A percentile compares a stretch with the other conserved stretches of the same genome.
These are phyloP conservation scores for Microchirus variegatus DNA, from an alignment of 2,797 vertebrate species.

Conservation along the genomic window DNA sequence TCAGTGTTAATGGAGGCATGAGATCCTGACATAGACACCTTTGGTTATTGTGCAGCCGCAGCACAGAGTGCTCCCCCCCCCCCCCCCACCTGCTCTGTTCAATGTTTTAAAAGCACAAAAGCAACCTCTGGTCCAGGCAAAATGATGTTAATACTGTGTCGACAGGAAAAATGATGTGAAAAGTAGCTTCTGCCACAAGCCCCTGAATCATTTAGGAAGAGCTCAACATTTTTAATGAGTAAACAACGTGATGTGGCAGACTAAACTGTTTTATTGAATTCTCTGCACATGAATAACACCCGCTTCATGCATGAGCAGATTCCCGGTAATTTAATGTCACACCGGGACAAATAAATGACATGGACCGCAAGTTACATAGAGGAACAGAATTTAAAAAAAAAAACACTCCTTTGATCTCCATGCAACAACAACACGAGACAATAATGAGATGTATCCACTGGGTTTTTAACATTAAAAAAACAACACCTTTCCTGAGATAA, in stretches of 20 bases:
- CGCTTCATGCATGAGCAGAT: constrained; percentile 1
- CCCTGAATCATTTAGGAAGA: neutral
- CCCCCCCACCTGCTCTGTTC: constrained; percentile 1
- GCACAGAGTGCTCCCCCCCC: neutral
- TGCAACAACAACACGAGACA: constrained; percentile 2
- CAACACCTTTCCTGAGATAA: neutral
- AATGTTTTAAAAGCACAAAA: constrained; percentile 43
- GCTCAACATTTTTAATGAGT: constrained; percentile 5
- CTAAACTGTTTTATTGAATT: constrained; percentile 24
- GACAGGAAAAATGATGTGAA: constrained; percentile 1
- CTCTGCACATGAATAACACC: constrained; percentile 17
- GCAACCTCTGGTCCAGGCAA: constrained; percentile 1
- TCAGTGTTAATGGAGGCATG: constrained; percentile 65
- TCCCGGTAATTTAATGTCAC: neutral
- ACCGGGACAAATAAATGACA: constrained; percentile 9
- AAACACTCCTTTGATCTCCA: constrained; percentile 6
- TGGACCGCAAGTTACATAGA: constrained; percentile 1
- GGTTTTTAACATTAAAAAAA: neutral
- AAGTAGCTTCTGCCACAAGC: constrained; percentile 20
- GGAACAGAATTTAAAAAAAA: constrained; percentile 1
- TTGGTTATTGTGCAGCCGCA: constrained; percentile 35
- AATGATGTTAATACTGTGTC: neutral
- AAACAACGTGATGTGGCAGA: constrained; percentile 23
- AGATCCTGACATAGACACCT: constrained; percentile 55
- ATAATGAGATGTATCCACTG: neutral